phyloP scores from a whole-genome alignment of 1,140 invertebrate species.

The Tenebrio molitor region DNA sequence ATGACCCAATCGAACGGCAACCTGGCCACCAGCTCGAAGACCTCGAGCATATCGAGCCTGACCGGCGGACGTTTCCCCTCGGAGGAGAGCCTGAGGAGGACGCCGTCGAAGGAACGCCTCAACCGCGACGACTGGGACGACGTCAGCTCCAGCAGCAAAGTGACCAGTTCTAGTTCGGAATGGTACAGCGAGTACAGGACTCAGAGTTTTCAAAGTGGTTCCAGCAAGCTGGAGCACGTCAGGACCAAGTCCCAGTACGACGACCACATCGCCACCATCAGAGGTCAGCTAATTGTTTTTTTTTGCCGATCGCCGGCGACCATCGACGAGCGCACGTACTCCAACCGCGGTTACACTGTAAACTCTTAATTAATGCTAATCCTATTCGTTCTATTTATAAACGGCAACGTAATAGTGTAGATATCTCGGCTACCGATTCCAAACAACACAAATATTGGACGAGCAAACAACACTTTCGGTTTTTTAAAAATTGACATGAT shows the following conservation, averaged over 20 bases:
- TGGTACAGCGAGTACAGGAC: slow-evolving; percentile 74
- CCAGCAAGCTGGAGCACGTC: slow-evolving; percentile 66
- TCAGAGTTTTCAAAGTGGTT: slow-evolving; percentile 70
- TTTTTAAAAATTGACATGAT: background rate
- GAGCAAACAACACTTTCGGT: background rate
- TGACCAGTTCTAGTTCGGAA: slow-evolving; percentile 65
- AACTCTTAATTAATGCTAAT: slow-evolving; percentile 33
- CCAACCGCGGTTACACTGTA: background rate
- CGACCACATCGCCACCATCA: slow-evolving; percentile 86
- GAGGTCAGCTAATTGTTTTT: slow-evolving; percentile 74
- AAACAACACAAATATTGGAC: slow-evolving; percentile 1
- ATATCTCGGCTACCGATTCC: slow-evolving; percentile 1
- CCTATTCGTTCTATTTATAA: slow-evolving; percentile 17
- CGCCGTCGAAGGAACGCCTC: slow-evolving; percentile 60
- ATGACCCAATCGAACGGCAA: slow-evolving; percentile 70
- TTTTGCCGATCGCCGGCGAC: too few species aligned
- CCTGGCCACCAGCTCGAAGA: slow-evolving; percentile 68
- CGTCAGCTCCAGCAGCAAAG: slow-evolving; percentile 60
- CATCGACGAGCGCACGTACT: too few species aligned
- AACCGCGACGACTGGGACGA: slow-evolving; percentile 57
- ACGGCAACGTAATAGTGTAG: slow-evolving; percentile 15
- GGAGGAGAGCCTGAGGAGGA: slow-evolving; percentile 69
- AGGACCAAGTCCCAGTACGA: slow-evolving; percentile 86
- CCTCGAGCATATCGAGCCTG: slow-evolving; percentile 64
- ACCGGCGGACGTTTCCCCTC: slow-evolving; percentile 71